Evolutionary conservation across 2,888 invertebrate species (phyloP).

Genomic region (Atethmia centrago): DNA sequence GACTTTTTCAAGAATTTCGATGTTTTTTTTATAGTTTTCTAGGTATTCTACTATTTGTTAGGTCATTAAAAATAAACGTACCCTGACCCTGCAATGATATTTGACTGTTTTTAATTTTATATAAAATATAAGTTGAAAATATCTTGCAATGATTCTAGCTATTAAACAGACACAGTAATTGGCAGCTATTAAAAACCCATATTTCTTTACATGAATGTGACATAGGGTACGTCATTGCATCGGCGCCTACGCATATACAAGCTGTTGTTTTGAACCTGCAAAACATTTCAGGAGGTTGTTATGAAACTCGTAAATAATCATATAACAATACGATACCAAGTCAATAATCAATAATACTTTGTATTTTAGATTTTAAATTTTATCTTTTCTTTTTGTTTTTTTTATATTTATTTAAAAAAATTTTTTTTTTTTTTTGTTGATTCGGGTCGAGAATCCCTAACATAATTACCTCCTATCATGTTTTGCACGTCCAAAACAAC

Average conservation of each 20-base stretch:
- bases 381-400: too few species aligned
- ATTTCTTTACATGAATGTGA: not conserved
- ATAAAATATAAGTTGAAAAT: not conserved
- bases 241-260: constrained; percentile 22
- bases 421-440: too few species aligned
- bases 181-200: not conserved
- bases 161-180: not conserved
- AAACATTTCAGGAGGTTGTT: too few species aligned
- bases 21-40: not conserved
- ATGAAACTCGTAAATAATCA: too few species aligned
- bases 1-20: not conserved
- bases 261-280: too few species aligned
- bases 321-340: too few species aligned
- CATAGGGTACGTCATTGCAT: constrained; percentile 3
- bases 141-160: not conserved
- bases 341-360: too few species aligned
- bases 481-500: too few species aligned
- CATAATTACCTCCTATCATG: too few species aligned
- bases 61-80: not conserved
- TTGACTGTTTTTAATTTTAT: not conserved
- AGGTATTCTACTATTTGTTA: not conserved
- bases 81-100: not conserved
- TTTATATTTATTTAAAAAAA: too few species aligned
- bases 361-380: too few species aligned
- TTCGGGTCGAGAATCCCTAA: too few species aligned